Conservation (phyloP, 1,140 invertebrate species). For the Oryctes rhinoceros region DNA sequence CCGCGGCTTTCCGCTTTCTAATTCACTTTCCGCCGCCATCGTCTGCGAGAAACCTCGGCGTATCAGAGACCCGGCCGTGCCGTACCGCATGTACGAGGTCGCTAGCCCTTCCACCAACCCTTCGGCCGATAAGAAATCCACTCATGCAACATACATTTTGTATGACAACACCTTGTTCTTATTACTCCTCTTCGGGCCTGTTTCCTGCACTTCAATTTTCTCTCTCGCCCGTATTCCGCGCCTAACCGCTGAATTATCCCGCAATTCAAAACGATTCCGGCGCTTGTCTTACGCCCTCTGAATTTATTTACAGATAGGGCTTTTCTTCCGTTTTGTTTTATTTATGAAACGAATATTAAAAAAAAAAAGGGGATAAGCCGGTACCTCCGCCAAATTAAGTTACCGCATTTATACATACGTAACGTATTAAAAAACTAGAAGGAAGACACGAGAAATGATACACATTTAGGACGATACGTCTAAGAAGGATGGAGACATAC, state of each 20-base stretch:
- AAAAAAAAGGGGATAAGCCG: slow-evolving; percentile 1
- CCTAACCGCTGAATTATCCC: slow-evolving; percentile 45
- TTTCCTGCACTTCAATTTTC: slow-evolving; percentile 50
- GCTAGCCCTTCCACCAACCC: background rate
- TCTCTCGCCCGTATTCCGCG: slow-evolving; percentile 38
- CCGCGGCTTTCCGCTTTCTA: slow-evolving; percentile 50
- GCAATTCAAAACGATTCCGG: slow-evolving; percentile 35
- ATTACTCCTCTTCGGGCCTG: slow-evolving; percentile 45
- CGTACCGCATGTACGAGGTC: background rate
- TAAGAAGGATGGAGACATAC: too few relatives aligned
- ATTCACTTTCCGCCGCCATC: slow-evolving; percentile 47
- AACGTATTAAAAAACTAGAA: too few relatives aligned
- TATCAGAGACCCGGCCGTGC: background rate
- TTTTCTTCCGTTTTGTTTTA: slow-evolving; percentile 33
- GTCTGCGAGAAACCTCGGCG: background rate
- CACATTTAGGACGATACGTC: too few relatives aligned
- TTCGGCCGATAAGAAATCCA: slow-evolving; percentile 49
- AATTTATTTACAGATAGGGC: slow-evolving; percentile 33
- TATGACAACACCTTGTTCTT: slow-evolving; percentile 51
- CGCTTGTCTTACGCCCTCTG: slow-evolving; percentile 32
- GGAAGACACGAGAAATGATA: too few relatives aligned
- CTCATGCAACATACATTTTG: slow-evolving; percentile 53
- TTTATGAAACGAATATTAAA: slow-evolving; percentile 40
- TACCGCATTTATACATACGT: background rate
- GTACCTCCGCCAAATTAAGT: background rate